Conservation (phyloP, 2,113 vertebrate species). For the Jacana jacana region DNA sequence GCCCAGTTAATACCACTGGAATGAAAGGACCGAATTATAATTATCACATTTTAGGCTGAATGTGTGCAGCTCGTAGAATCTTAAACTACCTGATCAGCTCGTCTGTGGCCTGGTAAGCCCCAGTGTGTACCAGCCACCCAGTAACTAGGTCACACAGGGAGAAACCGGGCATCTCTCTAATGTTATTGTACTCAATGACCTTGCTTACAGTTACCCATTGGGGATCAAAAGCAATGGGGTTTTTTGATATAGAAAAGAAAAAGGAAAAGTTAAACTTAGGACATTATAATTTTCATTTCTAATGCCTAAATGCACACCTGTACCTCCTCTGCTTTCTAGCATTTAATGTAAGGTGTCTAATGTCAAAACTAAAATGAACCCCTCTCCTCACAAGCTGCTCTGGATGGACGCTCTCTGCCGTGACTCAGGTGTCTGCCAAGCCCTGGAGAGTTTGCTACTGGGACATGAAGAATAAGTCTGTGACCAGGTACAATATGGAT, state of each 20-base stretch:
- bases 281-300: no score
- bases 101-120: not conserved
- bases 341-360: not conserved
- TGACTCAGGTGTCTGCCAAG: not conserved
- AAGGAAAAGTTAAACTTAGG: not conserved
- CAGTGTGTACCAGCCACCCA: not conserved
- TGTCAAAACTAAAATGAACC: not conserved
- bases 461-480: not conserved
- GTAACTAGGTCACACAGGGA: constrained; percentile 24
- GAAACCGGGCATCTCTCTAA: not conserved
- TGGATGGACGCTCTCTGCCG: not conserved
- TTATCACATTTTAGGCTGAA: not conserved
- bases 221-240: accelerated
- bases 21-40: not conserved
- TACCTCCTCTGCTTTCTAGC: not conserved
- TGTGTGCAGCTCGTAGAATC: not conserved
- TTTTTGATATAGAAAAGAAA: not conserved
- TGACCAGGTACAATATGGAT: not conserved
- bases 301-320: accelerated
- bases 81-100: not conserved
- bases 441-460: not conserved
- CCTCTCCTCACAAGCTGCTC: not conserved
- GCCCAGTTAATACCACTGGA: not conserved
- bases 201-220: not conserved
- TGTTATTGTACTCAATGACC: accelerated